A percentile compares a stretch with the other conserved stretches of the same genome.
phyloP scores from a whole-genome alignment of 1,140 invertebrate genomes.

The Brachionus rotundiformis region DNA sequence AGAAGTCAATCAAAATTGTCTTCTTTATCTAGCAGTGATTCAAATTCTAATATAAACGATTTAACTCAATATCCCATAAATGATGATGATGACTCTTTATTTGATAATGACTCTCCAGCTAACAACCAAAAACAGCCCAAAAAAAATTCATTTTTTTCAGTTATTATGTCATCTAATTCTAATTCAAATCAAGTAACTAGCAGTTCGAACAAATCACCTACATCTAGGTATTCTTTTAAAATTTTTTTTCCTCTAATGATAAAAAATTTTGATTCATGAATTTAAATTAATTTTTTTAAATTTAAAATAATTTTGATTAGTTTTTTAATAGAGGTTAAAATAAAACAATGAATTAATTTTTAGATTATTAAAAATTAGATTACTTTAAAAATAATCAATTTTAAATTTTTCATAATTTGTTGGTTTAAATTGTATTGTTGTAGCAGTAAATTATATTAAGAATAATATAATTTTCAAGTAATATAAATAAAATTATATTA shows the following conservation, averaged over 20 bases:
- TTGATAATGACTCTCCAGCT: background rate
- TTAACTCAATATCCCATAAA: slow-evolving; percentile 31
- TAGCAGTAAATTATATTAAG: too few species aligned
- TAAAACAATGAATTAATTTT: too few species aligned
- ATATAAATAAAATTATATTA: too few species aligned
- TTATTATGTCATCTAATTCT: background rate
- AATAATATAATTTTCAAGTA: too few species aligned
- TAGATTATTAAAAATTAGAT: too few species aligned
- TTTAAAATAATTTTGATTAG: too few species aligned
- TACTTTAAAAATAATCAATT: too few species aligned
- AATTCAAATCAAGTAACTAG: background rate
- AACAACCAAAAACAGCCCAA: background rate
- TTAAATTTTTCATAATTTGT: too few species aligned
- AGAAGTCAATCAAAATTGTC: slow-evolving; percentile 16
- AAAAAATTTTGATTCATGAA: too few species aligned
- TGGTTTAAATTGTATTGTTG: too few species aligned
- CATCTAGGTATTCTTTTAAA: background rate
- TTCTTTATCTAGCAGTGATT: slow-evolving; percentile 7
- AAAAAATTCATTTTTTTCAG: slow-evolving; percentile 10
- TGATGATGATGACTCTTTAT: slow-evolving; percentile 35
- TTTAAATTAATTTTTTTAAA: background rate
- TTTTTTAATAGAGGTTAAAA: too few species aligned
- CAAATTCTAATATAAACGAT: slow-evolving; percentile 12
- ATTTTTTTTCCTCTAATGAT: too few species aligned
- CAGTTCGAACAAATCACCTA: slow-evolving; percentile 11